Evolutionary conservation across 2,113 vertebrate species (phyloP).

Genomic region (Arvicanthis niloticus): DNA sequence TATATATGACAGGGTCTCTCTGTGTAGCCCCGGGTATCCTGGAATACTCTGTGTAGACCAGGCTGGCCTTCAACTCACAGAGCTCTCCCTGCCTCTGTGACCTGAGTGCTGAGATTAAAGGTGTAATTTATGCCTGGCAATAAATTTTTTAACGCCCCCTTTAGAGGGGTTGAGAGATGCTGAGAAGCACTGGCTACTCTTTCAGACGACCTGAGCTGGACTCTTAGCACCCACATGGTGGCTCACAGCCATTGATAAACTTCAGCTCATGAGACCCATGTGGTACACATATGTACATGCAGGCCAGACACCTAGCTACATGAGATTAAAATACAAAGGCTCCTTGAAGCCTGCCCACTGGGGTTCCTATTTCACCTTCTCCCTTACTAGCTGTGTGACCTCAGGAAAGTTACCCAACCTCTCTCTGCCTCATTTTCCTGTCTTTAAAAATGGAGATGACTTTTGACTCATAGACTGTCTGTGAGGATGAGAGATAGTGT

Average conservation of each 20-base stretch:
- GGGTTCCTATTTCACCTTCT: not conserved
- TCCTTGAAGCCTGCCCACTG: not conserved
- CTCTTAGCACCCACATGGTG: too few relatives aligned
- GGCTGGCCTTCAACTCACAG: not conserved
- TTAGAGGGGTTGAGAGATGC: not conserved
- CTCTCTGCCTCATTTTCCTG: not conserved
- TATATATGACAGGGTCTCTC: not conserved
- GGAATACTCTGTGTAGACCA: not conserved
- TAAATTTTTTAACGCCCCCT: not conserved
- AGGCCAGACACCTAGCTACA: not conserved
- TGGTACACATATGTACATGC: not conserved
- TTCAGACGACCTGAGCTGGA: not conserved
- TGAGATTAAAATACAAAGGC: not conserved
- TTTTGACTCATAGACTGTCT: not conserved
- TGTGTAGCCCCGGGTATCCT: not conserved
- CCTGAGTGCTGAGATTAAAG: not conserved
- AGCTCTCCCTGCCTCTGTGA: not conserved
- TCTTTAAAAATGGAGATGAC: constrained; percentile 12
- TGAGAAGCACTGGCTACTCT: not conserved
- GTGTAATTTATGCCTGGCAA: not conserved
- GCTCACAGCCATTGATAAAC: not conserved
- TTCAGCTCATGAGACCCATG: not conserved
- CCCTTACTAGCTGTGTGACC: not conserved
- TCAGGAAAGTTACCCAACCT: not conserved
- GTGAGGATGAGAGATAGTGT: not conserved